Conservation (phyloP, 92 coral and sea anemone genomes). For the Porites divaricata region DNA sequence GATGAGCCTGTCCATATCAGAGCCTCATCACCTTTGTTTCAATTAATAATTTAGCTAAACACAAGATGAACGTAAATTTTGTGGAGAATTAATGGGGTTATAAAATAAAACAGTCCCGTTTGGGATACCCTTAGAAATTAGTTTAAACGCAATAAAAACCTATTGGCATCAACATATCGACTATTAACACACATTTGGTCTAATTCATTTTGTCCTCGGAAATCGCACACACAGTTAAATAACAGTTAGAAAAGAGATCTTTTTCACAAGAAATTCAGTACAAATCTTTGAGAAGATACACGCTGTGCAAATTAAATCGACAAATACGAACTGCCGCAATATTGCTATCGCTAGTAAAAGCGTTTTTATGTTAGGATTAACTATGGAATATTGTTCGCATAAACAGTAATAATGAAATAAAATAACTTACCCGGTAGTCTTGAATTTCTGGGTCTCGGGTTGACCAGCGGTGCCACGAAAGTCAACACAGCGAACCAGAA, state of each 20-base stretch:
- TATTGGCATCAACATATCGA: not conserved
- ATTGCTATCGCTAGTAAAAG: not conserved
- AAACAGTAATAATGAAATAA: not conserved
- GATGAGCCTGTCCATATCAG: not conserved
- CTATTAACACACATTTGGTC: not conserved
- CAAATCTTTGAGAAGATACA: not conserved
- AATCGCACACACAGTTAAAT: not conserved
- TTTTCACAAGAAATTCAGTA: not conserved
- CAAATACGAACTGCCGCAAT: not conserved
- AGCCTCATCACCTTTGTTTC: constrained; percentile 20
- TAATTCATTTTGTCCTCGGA: not conserved
- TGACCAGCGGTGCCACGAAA: not conserved
- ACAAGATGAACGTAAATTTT: constrained; percentile 7
- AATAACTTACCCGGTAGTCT: constrained; percentile 22
- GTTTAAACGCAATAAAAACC: not conserved
- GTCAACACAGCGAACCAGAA: constrained; percentile 1
- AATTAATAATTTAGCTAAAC: constrained; percentile 3
- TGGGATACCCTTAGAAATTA: not conserved
- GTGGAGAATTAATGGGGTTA: constrained; percentile 16
- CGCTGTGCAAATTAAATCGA: not conserved
- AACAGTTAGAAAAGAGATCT: not conserved
- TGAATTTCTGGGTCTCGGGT: constrained; percentile 30
- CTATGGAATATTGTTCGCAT: not conserved
- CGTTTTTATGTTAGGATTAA: not conserved
- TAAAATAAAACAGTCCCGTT: constrained; percentile 1